Evolutionary conservation across 2,888 invertebrate species (phyloP).

Genomic region (Ectropis crepuscularia): DNA sequence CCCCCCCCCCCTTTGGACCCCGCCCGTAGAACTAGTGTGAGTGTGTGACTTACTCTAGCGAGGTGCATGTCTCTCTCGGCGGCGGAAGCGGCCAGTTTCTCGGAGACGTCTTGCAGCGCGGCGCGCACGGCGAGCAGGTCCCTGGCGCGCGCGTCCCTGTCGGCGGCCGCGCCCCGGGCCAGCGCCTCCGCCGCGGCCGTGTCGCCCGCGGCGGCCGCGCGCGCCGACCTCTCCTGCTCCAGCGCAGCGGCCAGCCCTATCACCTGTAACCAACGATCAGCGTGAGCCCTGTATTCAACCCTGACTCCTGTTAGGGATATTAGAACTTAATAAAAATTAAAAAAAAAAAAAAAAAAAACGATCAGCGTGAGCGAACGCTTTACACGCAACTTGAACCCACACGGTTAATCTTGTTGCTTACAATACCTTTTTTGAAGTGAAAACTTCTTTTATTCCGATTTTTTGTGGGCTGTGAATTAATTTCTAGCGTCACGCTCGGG

Average conservation of each 20-base stretch:
- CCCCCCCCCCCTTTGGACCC: too few relatives aligned
- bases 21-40: too few relatives aligned
- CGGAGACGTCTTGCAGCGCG: slow-evolving; percentile 72
- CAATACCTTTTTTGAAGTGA: too few relatives aligned
- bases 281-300: too few relatives aligned
- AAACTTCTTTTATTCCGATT: too few relatives aligned
- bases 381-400: too few relatives aligned
- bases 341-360: too few relatives aligned
- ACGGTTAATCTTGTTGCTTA: too few relatives aligned
- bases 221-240: slow-evolving; percentile 96
- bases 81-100: slow-evolving; percentile 75
- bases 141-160: slow-evolving; percentile 79
- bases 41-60: slow-evolving; percentile 67
- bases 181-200: slow-evolving; percentile 83
- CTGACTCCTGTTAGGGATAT: too few relatives aligned
- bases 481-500: too few relatives aligned
- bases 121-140: slow-evolving; percentile 71
- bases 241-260: slow-evolving; percentile 93
- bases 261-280: slow-evolving; percentile 68
- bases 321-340: too few relatives aligned
- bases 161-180: slow-evolving; percentile 70
- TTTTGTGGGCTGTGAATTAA: too few relatives aligned
- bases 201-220: slow-evolving; percentile 93
- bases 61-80: slow-evolving; percentile 78
- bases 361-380: not conserved